phyloP scores from a whole-genome alignment of 2,888 invertebrate species.

The Silvanus unidentatus region DNA sequence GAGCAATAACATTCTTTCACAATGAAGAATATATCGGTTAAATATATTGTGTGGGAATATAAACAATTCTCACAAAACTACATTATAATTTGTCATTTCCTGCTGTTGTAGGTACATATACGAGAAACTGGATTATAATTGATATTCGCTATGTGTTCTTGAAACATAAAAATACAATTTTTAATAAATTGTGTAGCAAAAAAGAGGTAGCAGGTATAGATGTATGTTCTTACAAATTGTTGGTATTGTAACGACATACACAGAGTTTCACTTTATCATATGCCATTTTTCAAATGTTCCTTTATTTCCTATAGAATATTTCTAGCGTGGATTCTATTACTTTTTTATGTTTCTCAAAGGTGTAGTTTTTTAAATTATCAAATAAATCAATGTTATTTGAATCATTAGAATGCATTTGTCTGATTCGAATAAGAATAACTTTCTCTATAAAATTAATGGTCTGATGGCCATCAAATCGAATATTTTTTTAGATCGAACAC shows the following conservation, averaged over 20 bases:
- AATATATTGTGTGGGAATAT: neutral
- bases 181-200: neutral
- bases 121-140: neutral
- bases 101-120: neutral
- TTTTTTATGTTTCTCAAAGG: slow-evolving; percentile 14
- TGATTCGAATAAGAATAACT: neutral
- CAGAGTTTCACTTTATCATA: slow-evolving; percentile 2
- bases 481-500: no score
- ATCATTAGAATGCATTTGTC: no score
- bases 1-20: neutral
- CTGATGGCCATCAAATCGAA: neutral
- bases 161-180: no score
- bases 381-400: slow-evolving; percentile 7
- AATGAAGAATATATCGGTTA: neutral
- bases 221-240: no score
- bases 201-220: no score
- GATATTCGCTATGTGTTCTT: no score
- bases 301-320: slow-evolving; percentile 1
- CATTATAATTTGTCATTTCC: slow-evolving; percentile 4
- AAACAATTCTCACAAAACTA: slow-evolving; percentile 1
- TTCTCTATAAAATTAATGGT: neutral
- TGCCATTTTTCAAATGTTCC: neutral
- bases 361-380: slow-evolving; percentile 7
- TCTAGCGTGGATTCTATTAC: slow-evolving; percentile 18
- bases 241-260: neutral